Conservation (phyloP, 2,797 vertebrate genomes). For the Myotis planiceps region DNA sequence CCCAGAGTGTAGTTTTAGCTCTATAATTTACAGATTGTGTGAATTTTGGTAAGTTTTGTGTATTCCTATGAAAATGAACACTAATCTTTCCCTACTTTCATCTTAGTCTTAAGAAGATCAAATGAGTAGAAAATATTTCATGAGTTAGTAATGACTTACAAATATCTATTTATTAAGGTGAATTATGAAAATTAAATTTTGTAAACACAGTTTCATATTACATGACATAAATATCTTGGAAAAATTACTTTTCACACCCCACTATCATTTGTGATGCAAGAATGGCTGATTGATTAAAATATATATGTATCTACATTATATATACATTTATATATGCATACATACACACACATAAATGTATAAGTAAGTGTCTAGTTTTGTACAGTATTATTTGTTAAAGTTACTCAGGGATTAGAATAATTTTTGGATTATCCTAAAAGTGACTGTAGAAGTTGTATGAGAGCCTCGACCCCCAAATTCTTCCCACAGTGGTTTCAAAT, state of each 20-base stretch:
- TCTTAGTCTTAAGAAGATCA: background rate
- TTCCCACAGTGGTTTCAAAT: background rate
- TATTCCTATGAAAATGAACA: background rate
- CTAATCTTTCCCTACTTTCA: background rate
- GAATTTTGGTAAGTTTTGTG: background rate
- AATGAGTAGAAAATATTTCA: background rate
- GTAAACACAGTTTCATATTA: background rate
- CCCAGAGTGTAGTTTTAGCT: background rate
- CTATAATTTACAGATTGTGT: background rate
- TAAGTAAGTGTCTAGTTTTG: background rate
- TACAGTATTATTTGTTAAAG: background rate
- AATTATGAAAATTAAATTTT: constrained; percentile 20
- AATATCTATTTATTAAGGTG: background rate
- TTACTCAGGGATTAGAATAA: background rate
- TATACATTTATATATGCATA: background rate
- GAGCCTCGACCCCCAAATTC: background rate
- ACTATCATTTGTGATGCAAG: background rate
- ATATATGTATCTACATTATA: background rate
- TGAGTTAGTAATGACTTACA: background rate
- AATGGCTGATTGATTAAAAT: background rate
- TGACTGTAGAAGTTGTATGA: background rate
- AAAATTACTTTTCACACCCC: background rate
- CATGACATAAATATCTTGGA: background rate
- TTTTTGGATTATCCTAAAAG: background rate
- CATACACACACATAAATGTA: background rate